phyloP scores from a whole-genome alignment of 2,797 vertebrate genomes.

The Leuciscus waleckii region DNA sequence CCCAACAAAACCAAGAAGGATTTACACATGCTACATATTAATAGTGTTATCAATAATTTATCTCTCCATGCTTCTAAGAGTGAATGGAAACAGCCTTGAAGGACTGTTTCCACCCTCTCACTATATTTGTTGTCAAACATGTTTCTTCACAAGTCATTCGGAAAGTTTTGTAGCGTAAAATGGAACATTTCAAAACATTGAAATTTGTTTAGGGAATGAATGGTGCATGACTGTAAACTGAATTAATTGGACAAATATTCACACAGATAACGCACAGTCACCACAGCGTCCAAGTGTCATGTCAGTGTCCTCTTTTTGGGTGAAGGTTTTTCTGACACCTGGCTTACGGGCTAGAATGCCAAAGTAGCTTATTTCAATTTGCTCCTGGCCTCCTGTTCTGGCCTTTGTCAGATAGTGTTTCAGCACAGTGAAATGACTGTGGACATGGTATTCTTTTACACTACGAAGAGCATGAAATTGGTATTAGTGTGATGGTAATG shows the following conservation, averaged over 20 bases:
- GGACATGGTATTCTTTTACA: constrained; percentile 63
- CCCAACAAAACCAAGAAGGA: constrained; percentile 50
- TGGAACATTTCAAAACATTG: no score
- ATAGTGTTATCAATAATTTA: constrained; percentile 61
- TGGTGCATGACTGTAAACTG: background rate
- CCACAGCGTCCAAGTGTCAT: background rate
- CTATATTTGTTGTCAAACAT: constrained; percentile 15
- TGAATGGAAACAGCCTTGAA: constrained; percentile 2
- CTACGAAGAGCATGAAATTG: constrained; percentile 64
- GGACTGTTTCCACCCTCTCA: background rate
- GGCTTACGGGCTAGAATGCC: background rate
- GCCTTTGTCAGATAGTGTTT: constrained; percentile 60
- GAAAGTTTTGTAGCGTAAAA: constrained; percentile 29
- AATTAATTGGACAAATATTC: constrained; percentile 25
- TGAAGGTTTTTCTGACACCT: constrained; percentile 27
- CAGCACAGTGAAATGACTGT: constrained; percentile 49
- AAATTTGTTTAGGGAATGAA: constrained; percentile 36
- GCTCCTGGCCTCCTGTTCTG: constrained; percentile 50
- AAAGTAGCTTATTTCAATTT: constrained; percentile 56
- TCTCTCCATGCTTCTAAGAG: constrained; percentile 20
- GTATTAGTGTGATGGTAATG: constrained; percentile 57
- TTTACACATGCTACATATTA: constrained; percentile 60
- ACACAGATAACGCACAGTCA: background rate
- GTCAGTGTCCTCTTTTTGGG: constrained; percentile 30
- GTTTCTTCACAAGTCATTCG: background rate